Conservation (phyloP, 1,140 invertebrate species). For the Doryteuthis pealeii region DNA sequence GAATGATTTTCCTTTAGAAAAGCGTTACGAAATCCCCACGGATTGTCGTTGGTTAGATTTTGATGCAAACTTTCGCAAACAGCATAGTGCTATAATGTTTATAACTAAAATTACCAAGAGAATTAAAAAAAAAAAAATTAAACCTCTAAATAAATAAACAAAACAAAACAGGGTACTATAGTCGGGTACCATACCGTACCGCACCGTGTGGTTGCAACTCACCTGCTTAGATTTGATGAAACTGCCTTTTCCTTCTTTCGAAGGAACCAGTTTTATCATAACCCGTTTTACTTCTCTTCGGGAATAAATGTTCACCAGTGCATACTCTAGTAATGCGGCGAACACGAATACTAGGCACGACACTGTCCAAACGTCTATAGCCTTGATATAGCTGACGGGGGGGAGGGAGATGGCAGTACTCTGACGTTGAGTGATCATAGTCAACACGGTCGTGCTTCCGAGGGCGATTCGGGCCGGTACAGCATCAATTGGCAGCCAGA, state of each 20-base stretch:
- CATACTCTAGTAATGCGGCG: slow-evolving; percentile 79
- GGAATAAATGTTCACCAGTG: slow-evolving; percentile 66
- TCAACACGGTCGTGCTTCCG: slow-evolving; percentile 54
- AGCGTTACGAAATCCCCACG: too few relatives aligned
- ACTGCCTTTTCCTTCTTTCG: background rate
- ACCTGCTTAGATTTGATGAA: slow-evolving; percentile 10
- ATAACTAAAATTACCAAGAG: too few relatives aligned
- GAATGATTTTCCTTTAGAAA: too few relatives aligned
- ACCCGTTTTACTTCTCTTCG: slow-evolving; percentile 18
- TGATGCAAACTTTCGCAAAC: too few relatives aligned
- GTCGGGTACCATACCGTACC: too few relatives aligned
- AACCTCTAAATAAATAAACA: too few relatives aligned
- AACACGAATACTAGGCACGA: slow-evolving; percentile 67
- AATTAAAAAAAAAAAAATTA: too few relatives aligned
- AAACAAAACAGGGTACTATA: too few relatives aligned
- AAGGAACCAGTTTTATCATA: slow-evolving; percentile 10
- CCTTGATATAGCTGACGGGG: slow-evolving; percentile 64
- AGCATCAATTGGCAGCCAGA: slow-evolving; percentile 76
- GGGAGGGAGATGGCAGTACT: slow-evolving; percentile 29
- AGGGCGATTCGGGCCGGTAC: slow-evolving; percentile 66
- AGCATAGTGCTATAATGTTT: too few relatives aligned
- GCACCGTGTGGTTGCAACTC: background rate
- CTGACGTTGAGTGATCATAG: slow-evolving; percentile 36
- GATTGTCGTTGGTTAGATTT: too few relatives aligned
- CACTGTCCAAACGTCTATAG: slow-evolving; percentile 58